These are phyloP conservation scores for Sinocyclocheilus maitianheensis DNA, from an alignment of 2,113 vertebrate species.

Conservation along the genomic window DNA sequence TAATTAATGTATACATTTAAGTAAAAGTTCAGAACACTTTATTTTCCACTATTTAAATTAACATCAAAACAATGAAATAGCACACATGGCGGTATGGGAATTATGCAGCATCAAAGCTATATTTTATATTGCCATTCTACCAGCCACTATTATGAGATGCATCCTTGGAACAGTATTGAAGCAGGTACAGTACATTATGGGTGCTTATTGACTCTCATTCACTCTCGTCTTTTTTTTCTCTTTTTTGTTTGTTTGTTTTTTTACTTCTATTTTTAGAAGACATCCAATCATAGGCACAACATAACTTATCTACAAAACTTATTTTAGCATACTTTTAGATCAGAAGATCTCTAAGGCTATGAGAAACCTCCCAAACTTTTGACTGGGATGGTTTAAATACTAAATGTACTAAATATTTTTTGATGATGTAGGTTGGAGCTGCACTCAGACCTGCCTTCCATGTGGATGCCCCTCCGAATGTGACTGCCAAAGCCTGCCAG, in stretches of 20 bases:
- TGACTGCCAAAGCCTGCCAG: slow-evolving; percentile 93
- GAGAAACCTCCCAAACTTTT: neutral
- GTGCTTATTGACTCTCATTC: neutral
- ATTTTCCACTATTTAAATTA: neutral
- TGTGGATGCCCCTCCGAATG: slow-evolving; percentile 86
- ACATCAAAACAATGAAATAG: neutral
- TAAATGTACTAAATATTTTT: slow-evolving; percentile 24
- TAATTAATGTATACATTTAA: neutral
- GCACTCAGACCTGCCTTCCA: slow-evolving; percentile 92
- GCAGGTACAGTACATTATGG: too few species aligned
- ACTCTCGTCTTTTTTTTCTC: too few species aligned
- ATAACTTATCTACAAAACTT: too few species aligned
- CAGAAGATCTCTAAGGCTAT: neutral
- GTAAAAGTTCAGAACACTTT: neutral
- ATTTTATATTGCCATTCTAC: too few species aligned
- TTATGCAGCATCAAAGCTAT: too few species aligned
- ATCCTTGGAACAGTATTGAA: too few species aligned
- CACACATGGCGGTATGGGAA: neutral
- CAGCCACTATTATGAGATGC: too few species aligned
- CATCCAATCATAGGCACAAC: too few species aligned
- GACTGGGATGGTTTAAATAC: neutral
- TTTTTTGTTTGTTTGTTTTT: neutral
- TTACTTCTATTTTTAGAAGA: neutral
- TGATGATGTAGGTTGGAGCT: slow-evolving; percentile 84
- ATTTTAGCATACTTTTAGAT: too few species aligned